These are phyloP conservation scores for Cantharis lateralis DNA, from an alignment of 2,888 invertebrate species.

Conservation along the genomic window DNA sequence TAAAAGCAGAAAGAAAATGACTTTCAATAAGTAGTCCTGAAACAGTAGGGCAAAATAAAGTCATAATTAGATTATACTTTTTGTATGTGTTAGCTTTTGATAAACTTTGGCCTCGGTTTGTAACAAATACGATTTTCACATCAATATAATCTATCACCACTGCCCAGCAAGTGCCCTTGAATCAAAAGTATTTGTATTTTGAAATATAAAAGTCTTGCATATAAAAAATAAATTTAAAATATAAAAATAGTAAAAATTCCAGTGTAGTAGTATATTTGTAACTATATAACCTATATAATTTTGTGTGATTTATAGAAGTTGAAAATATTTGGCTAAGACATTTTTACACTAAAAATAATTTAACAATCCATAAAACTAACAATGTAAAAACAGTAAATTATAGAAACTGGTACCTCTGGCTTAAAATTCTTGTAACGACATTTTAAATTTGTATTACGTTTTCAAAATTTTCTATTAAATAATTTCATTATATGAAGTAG, in stretches of 20 bases:
- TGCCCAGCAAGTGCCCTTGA: background rate
- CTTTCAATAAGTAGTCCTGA: background rate
- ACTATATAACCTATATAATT: background rate
- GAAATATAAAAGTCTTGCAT: background rate
- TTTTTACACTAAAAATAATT: background rate
- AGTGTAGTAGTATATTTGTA: background rate
- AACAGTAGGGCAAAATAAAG: slow-evolving; percentile 1
- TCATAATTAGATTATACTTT: background rate
- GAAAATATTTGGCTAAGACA: background rate
- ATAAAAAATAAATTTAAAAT: background rate
- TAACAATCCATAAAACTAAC: background rate
- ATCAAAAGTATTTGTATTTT: background rate
- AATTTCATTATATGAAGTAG: no score
- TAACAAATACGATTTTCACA: background rate
- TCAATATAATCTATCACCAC: background rate
- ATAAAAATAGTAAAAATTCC: background rate
- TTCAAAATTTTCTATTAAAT: no score
- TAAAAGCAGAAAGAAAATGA: background rate
- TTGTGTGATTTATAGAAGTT: background rate
- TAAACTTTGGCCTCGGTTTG: background rate
- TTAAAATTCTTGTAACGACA: background rate
- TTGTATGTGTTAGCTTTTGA: background rate
- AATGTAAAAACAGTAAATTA: background rate
- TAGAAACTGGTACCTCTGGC: background rate
- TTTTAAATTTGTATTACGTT: background rate